Base-by-base conservation (phyloP, 2,888 invertebrate genomes). In the Philonicus albiceps region DNA sequence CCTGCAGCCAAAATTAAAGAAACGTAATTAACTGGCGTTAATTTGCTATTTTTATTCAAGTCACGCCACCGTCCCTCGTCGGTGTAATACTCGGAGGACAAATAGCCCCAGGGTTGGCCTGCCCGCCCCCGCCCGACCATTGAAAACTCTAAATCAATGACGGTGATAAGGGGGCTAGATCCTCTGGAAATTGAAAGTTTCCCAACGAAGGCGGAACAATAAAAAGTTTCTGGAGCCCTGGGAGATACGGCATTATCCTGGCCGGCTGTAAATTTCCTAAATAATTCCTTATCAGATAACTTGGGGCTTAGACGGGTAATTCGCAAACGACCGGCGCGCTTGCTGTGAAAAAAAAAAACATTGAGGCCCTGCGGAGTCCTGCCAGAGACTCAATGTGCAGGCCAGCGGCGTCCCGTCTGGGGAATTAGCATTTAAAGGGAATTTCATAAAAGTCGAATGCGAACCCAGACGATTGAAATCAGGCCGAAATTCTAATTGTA, bases 21-120 rank as follows among this genome's bases (percentile, higher is more conserved):
- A 75, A 74, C 49, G 83, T 86, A 87, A 87, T 87, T 87, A 87
- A 86, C 84, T 78, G 43, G 84, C 75, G 87, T 86, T 87, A 86
- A 86, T 87, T 87, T 87, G 86, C 86, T 85, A 85, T 84, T 83
- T 85, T 87, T 87, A 86, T 80, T 85, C 85, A 55, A 72, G 80
- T 86, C 81, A 84, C 85, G 85, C 30, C 72, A 85, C 75, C 34
- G n/a, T 75, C 53, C 75, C 27, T 73, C 27, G 30, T 37, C 22
- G 22, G 37, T 30, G 19, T 19, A 73, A 43, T 84, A 22, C 34
- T 43, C 34, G 16, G 22, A 34, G 84, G 84, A 84, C 84, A 84
- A 84, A 84, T 84, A 27, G 30, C 84, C 40, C 43, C 16, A 7
- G 27, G 84, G 19, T n/a, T 40, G 31, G 49, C 19, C 49, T 3